phyloP scores from a whole-genome alignment of 2,113 vertebrate genomes.

The Leptodactylus fuscus region DNA sequence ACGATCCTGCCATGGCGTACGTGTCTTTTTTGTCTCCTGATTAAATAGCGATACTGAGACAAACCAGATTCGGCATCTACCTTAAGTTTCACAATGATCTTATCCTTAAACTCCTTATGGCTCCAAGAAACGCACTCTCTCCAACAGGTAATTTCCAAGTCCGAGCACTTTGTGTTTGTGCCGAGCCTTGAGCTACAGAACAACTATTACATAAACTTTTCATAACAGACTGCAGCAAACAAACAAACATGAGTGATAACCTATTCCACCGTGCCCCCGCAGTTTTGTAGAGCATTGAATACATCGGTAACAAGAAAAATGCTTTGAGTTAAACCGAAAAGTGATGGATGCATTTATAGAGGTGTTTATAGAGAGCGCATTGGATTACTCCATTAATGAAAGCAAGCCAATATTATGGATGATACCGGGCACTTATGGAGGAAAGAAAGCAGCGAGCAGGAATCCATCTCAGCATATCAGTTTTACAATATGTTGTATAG shows the following conservation, averaged over 20 bases:
- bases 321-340: background rate
- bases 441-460: background rate
- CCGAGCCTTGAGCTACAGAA: background rate
- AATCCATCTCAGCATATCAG: background rate
- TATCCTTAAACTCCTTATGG: background rate
- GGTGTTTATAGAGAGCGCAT: background rate
- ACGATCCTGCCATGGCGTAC: too few relatives aligned
- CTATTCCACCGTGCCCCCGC: background rate
- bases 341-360: background rate
- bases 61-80: too few relatives aligned
- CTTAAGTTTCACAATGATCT: background rate
- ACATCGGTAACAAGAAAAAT: slow-evolving; percentile 2
- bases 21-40: too few relatives aligned
- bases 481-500: background rate
- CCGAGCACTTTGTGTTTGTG: background rate
- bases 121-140: background rate
- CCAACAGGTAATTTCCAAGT: background rate
- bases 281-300: background rate
- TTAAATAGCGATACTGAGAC: too few relatives aligned
- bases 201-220: slow-evolving; percentile 11
- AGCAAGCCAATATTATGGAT: background rate
- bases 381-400: background rate
- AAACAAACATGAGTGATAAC: background rate
- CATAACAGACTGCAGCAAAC: slow-evolving; percentile 1
- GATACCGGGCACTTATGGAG: background rate